A percentile compares a stretch with the other conserved stretches of the same genome.
Conservation (phyloP, 2,888 invertebrate species). For the Amphipoea oculea region DNA sequence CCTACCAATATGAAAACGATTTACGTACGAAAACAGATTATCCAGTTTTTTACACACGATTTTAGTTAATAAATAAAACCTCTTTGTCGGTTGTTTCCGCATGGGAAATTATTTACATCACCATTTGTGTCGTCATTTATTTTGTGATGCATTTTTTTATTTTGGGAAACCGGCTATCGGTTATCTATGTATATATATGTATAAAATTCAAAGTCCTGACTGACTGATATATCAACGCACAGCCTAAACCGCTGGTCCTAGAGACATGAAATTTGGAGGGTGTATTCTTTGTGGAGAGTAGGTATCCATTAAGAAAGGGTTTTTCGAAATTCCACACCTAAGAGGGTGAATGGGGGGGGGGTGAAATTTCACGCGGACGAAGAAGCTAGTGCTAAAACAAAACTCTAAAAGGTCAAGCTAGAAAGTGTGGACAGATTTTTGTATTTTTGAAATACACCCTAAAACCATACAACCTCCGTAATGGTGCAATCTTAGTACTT, state of each 20-base stretch:
- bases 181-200: not conserved
- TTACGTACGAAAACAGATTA: constrained; percentile 30
- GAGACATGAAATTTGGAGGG: too few species aligned
- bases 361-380: too few species aligned
- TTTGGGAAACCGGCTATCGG: not conserved
- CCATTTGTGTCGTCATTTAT: constrained; percentile 11
- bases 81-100: constrained; percentile 25
- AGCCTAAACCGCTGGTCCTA: too few species aligned
- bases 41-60: constrained; percentile 35
- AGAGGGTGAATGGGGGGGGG: too few species aligned
- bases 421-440: not conserved
- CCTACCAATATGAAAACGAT: constrained; percentile 2
- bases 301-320: too few species aligned
- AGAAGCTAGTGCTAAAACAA: constrained; percentile 10
- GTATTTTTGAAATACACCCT: constrained; percentile 14
- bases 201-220: too few species aligned
- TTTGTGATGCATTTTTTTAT: not conserved
- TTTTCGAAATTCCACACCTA: too few species aligned
- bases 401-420: constrained; percentile 22
- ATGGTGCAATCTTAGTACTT: not conserved
- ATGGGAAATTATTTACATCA: constrained; percentile 34
- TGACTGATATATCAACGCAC: too few species aligned
- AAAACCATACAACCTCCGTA: not conserved
- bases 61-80: constrained; percentile 50
- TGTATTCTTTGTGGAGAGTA: too few species aligned